Conservation (phyloP, 2,113 vertebrate species). For the Centropristis striata region DNA sequence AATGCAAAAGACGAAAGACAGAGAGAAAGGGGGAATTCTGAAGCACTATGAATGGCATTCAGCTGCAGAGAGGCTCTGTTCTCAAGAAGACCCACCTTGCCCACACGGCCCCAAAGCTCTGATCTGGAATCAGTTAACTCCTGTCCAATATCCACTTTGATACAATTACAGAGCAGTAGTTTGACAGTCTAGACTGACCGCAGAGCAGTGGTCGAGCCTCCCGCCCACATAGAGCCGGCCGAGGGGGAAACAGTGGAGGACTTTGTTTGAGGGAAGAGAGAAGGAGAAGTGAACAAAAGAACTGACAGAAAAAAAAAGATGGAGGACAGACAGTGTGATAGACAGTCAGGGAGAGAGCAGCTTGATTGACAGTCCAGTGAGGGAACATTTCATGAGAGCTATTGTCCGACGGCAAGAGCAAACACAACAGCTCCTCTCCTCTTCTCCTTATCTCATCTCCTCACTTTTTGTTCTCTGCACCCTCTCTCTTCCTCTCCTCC, state of each 20-base stretch:
- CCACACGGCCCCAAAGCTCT: conserved; percentile 22
- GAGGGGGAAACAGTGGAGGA: conserved; percentile 65
- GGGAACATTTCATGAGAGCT: conserved; percentile 31
- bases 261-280: conserved; percentile 69
- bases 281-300: conserved; percentile 28
- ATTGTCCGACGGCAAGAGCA: conserved; percentile 41
- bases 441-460: conserved; percentile 31
- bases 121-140: conserved; percentile 69
- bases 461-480: conserved; percentile 28
- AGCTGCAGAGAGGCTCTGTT: conserved; percentile 11
- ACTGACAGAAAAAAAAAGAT: not conserved
- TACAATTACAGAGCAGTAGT: conserved; percentile 60
- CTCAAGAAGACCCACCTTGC: conserved; percentile 51
- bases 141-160: conserved; percentile 49
- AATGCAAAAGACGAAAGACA: not conserved
- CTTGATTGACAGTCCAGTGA: conserved; percentile 57
- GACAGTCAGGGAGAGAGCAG: conserved; percentile 21
- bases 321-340: conserved; percentile 17
- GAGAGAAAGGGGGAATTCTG: conserved; percentile 4
- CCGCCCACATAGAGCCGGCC: conserved; percentile 59
- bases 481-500: conserved; percentile 1
- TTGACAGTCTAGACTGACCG: conserved; percentile 64
- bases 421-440: conserved; percentile 41
- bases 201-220: conserved; percentile 55
- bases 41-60: conserved; percentile 38